These are phyloP conservation scores for Bombus affinis DNA, from an alignment of 1,140 invertebrate species.

Conservation along the genomic window DNA sequence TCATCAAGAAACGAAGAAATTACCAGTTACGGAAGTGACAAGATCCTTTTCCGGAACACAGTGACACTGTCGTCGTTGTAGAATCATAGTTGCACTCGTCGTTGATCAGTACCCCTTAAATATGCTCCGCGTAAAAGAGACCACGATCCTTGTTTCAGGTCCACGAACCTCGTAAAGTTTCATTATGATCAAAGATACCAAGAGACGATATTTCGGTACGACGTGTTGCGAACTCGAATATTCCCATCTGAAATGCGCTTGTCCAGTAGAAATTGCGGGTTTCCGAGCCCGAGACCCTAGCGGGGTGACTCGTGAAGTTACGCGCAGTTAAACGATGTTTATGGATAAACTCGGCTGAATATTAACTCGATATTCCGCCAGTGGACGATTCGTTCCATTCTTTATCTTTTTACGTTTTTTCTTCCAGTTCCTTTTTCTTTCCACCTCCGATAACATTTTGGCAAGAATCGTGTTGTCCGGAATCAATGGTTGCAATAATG, in stretches of 20 bases:
- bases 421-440: not conserved
- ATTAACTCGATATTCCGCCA: constrained; percentile 38
- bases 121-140: too few relatives aligned
- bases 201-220: constrained; percentile 19
- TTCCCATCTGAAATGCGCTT: not conserved
- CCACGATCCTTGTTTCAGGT: not conserved
- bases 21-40: not conserved
- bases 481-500: not conserved
- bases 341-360: constrained; percentile 50
- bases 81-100: not conserved
- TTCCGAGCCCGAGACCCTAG: not conserved
- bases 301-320: constrained; percentile 25
- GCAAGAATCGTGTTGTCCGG: not conserved
- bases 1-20: not conserved
- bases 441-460: not conserved
- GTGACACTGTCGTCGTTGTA: not conserved
- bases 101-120: not conserved
- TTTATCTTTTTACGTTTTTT: not conserved
- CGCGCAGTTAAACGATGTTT: constrained; percentile 47
- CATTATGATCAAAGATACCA: constrained; percentile 22
- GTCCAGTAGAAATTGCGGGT: not conserved
- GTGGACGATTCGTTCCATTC: not conserved
- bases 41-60: not conserved
- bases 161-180: not conserved
- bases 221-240: constrained; percentile 26